Evolutionary conservation across 1,140 invertebrate species (phyloP), one percentile per base, ranked within the genome.

Genomic region (Cotesia glomerata): DNA sequence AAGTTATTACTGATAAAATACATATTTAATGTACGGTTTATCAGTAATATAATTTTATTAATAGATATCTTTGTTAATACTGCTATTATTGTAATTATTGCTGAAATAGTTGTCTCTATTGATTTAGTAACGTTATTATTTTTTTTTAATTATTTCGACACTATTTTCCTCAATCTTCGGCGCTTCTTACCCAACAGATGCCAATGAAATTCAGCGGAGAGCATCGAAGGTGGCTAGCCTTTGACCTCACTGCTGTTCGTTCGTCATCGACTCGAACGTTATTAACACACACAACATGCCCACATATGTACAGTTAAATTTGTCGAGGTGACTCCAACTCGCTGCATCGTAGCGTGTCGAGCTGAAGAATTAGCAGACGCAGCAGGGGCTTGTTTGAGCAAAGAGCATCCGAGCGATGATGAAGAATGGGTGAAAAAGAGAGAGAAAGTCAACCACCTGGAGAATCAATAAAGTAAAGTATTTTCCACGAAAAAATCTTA

Each of bases 121-220:
- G 18, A 59, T 59, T 26, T 59, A 59, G 58, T 59, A 59, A n/a
- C 32, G 14, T 36, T 35, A 3, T 36, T 35, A 11, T 39, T 39
- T 1, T 39, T 39, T 39, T 5, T 45, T 45, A 11, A 4, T 34
- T 36, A n/a, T 35, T 36, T 51, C 18, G n/a, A 58, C 63, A 51
- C 59, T 51, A 9, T 69, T 72, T 70, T 67, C 71, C 74, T 73
- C 63, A 62, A 63, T 73, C 72, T 67, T 74, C 61, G 54, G n/a
- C 56, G 32, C 68, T 58, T 58, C 5, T 16, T 58, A 26, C 14
- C 49, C 26, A 67, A 49, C 49, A 32, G 39, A 67, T 67, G 26
- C 49, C 51, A 51, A 67, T 67, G 49, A 54, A 67, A 67, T 45
- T 16, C 34, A 13, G 14, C 52, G 34, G 65, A 52, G n/a, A 54